These are phyloP conservation scores for Tetrao urogallus DNA, from an alignment of 2,113 vertebrate genomes.

Conservation along the genomic window DNA sequence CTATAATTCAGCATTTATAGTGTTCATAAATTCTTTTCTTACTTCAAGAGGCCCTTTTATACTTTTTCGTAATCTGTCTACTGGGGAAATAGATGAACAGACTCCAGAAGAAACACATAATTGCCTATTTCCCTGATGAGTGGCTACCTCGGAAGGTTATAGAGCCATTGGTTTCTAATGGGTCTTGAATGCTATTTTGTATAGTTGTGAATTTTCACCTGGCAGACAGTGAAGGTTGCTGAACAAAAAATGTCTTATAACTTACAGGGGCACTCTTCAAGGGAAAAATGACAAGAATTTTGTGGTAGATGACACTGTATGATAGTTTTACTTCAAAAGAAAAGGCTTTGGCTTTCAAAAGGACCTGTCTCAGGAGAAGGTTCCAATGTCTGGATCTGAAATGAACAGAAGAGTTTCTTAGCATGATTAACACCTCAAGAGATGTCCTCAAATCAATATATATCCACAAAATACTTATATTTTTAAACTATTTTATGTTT, in stretches of 20 bases:
- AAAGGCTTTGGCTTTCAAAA: neutral
- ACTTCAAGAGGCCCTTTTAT: conserved; percentile 3
- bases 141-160: neutral
- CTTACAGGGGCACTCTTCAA: neutral
- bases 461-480: neutral
- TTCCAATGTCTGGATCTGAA: neutral
- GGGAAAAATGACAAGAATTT: neutral
- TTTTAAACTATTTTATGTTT: neutral
- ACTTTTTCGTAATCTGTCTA: conserved; percentile 8
- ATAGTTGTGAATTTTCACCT: neutral
- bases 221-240: neutral
- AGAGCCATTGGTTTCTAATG: neutral
- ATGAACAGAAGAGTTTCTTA: neutral
- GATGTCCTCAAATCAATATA: neutral
- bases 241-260: neutral
- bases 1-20: conserved; percentile 30
- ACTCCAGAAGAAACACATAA: neutral
- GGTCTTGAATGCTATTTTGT: neutral
- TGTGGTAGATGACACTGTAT: neutral
- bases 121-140: neutral
- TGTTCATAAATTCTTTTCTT: conserved; percentile 28
- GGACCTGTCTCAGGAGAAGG: neutral
- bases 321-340: neutral
- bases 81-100: neutral
- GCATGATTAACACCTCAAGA: neutral